Conservation (phyloP, 2,888 invertebrate species). For the Pandemis corylana region DNA sequence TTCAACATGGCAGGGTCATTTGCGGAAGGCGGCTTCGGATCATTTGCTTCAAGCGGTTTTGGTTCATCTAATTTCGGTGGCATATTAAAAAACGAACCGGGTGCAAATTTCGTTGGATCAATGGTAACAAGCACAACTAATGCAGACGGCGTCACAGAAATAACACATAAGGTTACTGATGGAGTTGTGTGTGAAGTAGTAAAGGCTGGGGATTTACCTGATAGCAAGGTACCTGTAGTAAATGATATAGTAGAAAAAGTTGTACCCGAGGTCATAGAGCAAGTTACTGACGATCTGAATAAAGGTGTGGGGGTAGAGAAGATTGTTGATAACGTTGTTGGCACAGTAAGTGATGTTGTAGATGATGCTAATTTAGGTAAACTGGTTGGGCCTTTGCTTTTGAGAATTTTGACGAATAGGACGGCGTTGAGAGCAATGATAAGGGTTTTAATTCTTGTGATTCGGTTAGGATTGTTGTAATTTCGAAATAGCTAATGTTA, state of each 20-base stretch:
- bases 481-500: not conserved
- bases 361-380: not conserved
- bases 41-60: not conserved
- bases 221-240: not conserved
- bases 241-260: not conserved
- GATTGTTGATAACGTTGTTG: slow-evolving; percentile 2
- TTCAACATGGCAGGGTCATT: not conserved
- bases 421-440: not conserved
- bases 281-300: not conserved
- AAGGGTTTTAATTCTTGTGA: not conserved
- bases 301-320: not conserved
- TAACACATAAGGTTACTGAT: not conserved
- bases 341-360: not conserved
- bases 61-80: not conserved
- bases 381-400: not conserved
- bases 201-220: not conserved
- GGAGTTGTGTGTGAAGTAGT: not conserved
- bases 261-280: slow-evolving; percentile 4
- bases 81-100: not conserved
- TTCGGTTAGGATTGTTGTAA: not conserved
- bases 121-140: not conserved
- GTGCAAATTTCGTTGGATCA: not conserved
- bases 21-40: not conserved
- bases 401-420: not conserved
- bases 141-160: not conserved